These are phyloP conservation scores for Vanacampus margaritifer DNA, from an alignment of 2,113 vertebrate species.

Conservation along the genomic window DNA sequence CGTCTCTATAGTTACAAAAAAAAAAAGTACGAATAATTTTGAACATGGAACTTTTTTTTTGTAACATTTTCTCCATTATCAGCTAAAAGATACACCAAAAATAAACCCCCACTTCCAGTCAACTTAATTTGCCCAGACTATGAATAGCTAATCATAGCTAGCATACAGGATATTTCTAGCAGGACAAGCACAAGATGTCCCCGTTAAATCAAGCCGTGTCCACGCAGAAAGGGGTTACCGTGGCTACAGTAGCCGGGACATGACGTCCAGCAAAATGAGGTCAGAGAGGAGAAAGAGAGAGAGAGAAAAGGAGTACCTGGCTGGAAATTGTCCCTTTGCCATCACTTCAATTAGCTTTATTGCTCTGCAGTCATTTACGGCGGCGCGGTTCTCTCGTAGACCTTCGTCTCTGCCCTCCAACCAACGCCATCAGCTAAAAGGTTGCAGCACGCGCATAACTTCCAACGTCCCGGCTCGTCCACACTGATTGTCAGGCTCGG, in stretches of 20 bases:
- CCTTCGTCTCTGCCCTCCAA: slow-evolving; percentile 39
- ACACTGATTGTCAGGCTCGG: neutral
- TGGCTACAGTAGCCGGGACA: slow-evolving; percentile 13
- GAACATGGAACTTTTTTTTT: neutral
- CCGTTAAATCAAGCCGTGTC: neutral
- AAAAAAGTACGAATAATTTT: neutral
- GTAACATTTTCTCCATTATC: neutral
- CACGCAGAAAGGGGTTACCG: slow-evolving; percentile 6
- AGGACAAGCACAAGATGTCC: neutral
- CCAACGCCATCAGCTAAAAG: slow-evolving; percentile 24
- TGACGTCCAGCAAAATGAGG: slow-evolving; percentile 28
- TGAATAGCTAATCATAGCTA: neutral
- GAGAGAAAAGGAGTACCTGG: slow-evolving; percentile 19
- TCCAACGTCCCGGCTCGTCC: neutral
- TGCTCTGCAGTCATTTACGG: slow-evolving; percentile 60
- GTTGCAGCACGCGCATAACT: neutral
- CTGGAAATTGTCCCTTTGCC: slow-evolving; percentile 62
- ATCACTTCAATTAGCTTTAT: slow-evolving; percentile 67
- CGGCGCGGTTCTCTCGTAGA: slow-evolving; percentile 43
- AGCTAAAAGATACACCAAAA: neutral
- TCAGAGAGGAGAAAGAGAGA: slow-evolving; percentile 15
- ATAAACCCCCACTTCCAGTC: neutral
- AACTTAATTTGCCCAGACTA: neutral
- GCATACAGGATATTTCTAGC: neutral
- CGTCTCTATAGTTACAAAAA: no score